Percentiles rank a stretch among this genome's conserved stretches.
These are phyloP conservation scores for Ramphastos sulfuratus DNA, from an alignment of 2,113 vertebrate genomes.

Conservation along the genomic window DNA sequence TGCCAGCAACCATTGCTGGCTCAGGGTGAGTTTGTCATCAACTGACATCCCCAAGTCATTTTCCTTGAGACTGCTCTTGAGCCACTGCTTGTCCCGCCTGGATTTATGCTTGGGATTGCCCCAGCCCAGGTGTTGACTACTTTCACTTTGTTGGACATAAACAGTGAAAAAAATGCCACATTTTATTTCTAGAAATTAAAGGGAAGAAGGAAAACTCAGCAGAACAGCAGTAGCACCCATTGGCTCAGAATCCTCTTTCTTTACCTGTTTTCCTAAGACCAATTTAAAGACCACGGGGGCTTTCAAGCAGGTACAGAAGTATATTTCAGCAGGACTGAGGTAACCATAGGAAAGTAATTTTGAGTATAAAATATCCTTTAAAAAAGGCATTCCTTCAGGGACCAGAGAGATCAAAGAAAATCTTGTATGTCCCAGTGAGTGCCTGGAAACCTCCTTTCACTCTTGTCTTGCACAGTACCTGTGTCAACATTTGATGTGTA, in stretches of 20 bases:
- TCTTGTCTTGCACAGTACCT: neutral
- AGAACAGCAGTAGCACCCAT: neutral
- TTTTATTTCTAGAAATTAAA: neutral
- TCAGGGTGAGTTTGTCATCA: too few species aligned
- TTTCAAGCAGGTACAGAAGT: neutral
- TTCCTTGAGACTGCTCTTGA: too few species aligned
- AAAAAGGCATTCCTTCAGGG: neutral
- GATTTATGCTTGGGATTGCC: too few species aligned
- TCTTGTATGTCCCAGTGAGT: neutral
- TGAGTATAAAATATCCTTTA: neutral
- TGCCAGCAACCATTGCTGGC: too few species aligned
- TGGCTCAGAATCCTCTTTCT: neutral
- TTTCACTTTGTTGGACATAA: neutral
- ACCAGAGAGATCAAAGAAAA: neutral
- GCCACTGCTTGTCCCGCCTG: too few species aligned
- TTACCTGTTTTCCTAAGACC: neutral
- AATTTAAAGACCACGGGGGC: neutral
- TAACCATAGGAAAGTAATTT: neutral
- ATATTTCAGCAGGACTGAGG: neutral
- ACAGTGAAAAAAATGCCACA: neutral
- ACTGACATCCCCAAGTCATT: too few species aligned
- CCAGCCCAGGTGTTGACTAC: neutral
- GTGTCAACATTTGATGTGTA: neutral
- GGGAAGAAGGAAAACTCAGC: neutral
- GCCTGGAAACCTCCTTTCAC: neutral